Base-by-base conservation (phyloP, 2,797 vertebrate species). In the Sebastes diaconus region DNA sequence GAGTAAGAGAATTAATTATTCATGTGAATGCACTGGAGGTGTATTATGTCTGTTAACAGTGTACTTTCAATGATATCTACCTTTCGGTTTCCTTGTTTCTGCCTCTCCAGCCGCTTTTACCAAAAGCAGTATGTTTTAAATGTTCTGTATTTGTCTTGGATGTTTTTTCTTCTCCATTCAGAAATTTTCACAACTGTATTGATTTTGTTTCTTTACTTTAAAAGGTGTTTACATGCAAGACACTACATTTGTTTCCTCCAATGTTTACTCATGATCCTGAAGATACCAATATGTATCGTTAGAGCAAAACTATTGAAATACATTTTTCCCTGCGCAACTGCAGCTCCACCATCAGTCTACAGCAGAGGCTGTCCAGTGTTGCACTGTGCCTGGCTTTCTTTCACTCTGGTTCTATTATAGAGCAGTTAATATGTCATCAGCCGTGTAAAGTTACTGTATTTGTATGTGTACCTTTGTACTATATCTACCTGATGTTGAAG, bases 401-500 rank as follows among this genome's bases (percentile, higher is more conserved):
- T 73, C 50, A 57, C 57, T 80, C 34, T 77, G 16, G 20, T 42
- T 73, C 71, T n/a, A 68, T 57, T 77, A 61, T 64, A 65, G 14
- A 80, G 24, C 30, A 57, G 59, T 68, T 76, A 52, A 52, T 29
- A 72, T 24, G 30, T 68, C 3, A 69, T 72, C 59, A 55, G 52
- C 73, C 27, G 52, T 81, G 61, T 82, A 72, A 78, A 75, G 68
- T 46, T 60, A 71, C 59, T 76, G 32, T 87, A 81, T 89, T 87
- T 87, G 75, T 91, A 83, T 66, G 34, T 81, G 76, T 84, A 46
- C 12, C 65, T 91, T 92, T 90, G 64, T 92, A 90, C 59, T 81
- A 58, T 65, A 60, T 61, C 73, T 65, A 63, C 77, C 61, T 73
- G 64, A 86, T 54, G 25, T 57, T 70, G 25, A 68, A 42, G 55